Evolutionary conservation across 2,888 invertebrate genomes (phyloP).

Genomic region (Chironomus tentans): DNA sequence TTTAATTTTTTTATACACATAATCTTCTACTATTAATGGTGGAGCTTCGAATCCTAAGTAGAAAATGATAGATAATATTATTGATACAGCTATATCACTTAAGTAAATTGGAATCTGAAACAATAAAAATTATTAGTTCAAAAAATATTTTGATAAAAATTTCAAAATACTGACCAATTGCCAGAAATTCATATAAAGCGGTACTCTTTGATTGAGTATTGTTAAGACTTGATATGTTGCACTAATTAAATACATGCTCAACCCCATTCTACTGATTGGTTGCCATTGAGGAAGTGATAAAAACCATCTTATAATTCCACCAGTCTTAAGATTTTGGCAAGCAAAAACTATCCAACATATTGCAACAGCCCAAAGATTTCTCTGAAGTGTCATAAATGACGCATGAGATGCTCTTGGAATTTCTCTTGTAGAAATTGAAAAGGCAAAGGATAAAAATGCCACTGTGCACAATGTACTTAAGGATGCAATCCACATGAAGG

Average conservation of each 20-base stretch:
- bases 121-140: too few relatives aligned
- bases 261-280: conserved; percentile 46
- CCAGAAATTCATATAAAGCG: neutral
- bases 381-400: neutral
- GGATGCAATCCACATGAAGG: neutral
- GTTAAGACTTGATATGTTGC: conserved; percentile 34
- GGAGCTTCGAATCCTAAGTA: conserved; percentile 45
- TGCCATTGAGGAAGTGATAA: conserved; percentile 46
- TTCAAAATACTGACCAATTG: neutral
- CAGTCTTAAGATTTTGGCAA: conserved; percentile 21
- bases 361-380: conserved; percentile 18
- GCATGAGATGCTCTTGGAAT: neutral
- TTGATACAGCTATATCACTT: conserved; percentile 41
- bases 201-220: neutral
- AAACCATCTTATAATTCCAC: conserved; percentile 40
- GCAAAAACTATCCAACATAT: conserved; percentile 28
- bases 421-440: neutral
- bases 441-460: neutral
- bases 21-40: conserved; percentile 40
- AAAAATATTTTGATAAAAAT: too few relatives aligned
- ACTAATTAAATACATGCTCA: conserved; percentile 48
- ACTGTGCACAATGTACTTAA: neutral
- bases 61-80: conserved; percentile 40
- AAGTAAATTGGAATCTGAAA: conserved; percentile 38
- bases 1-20: too few relatives aligned